Evolutionary conservation across 2,113 vertebrate genomes (phyloP).

Genomic region (Hippocampus zosterae): DNA sequence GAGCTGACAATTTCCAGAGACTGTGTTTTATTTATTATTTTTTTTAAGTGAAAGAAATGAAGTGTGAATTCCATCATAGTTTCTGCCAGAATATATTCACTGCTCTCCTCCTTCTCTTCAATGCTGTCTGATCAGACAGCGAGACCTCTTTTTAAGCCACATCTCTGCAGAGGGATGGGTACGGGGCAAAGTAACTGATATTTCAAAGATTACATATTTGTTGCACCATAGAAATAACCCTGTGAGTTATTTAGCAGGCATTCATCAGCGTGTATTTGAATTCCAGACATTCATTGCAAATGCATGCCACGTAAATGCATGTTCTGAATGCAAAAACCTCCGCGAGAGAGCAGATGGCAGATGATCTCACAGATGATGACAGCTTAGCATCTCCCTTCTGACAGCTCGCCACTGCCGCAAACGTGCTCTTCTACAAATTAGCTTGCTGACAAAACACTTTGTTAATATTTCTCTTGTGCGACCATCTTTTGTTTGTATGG

Average conservation of each 20-base stretch:
- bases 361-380: constrained; percentile 65
- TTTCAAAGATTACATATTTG: constrained; percentile 60
- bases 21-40: constrained; percentile 15
- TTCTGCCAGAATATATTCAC: constrained; percentile 46
- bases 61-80: constrained; percentile 55
- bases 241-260: constrained; percentile 9
- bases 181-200: constrained; percentile 41
- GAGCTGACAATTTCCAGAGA: constrained; percentile 54
- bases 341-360: constrained; percentile 50
- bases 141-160: constrained; percentile 40
- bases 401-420: constrained; percentile 66
- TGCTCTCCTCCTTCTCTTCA: constrained; percentile 25
- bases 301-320: constrained; percentile 32
- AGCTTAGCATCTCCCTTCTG: constrained; percentile 61
- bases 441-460: constrained; percentile 63
- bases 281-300: constrained; percentile 22
- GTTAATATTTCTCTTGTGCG: constrained; percentile 51
- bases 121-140: constrained; percentile 58
- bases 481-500: constrained; percentile 41
- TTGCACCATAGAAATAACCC: constrained; percentile 50
- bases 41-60: constrained; percentile 2
- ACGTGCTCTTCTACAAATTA: constrained; percentile 66
- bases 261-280: constrained; percentile 18
- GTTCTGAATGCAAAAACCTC: constrained; percentile 10
- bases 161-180: constrained; percentile 41